These are phyloP conservation scores for Onychomys torridus DNA, from an alignment of 2,797 vertebrate genomes.

Conservation along the genomic window DNA sequence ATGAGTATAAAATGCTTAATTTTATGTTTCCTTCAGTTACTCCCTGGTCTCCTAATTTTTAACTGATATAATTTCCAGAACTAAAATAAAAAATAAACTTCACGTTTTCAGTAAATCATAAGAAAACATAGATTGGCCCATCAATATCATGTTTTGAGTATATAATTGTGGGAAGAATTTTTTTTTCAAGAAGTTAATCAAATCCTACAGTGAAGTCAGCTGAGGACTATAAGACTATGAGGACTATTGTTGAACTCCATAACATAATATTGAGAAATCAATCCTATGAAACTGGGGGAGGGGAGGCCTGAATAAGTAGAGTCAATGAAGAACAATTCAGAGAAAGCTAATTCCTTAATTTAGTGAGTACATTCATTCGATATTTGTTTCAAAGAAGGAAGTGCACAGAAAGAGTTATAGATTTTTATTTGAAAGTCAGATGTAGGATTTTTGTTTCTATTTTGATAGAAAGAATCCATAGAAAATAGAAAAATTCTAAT, in stretches of 20 bases:
- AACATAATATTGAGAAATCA: neutral
- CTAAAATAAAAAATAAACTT: neutral
- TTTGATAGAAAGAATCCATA: neutral
- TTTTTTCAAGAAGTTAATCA: neutral
- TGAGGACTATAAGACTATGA: neutral
- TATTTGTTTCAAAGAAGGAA: neutral
- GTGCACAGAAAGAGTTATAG: neutral
- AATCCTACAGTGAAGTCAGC: neutral
- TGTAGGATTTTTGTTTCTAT: neutral
- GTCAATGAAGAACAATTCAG: neutral
- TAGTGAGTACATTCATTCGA: neutral
- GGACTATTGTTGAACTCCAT: fast-evolving
- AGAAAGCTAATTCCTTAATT: neutral
- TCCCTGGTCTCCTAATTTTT: neutral
- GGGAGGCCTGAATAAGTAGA: neutral
- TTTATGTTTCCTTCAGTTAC: neutral
- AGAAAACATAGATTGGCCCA: neutral
- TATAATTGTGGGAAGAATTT: neutral
- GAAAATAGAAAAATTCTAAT: neutral
- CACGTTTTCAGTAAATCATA: neutral
- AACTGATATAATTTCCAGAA: neutral
- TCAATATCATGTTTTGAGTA: neutral
- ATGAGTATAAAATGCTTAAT: neutral
- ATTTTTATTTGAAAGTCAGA: neutral
- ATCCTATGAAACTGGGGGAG: neutral